Conservation (phyloP, 53 echinoderm and acorn worm species). For the Crossaster papposus region DNA sequence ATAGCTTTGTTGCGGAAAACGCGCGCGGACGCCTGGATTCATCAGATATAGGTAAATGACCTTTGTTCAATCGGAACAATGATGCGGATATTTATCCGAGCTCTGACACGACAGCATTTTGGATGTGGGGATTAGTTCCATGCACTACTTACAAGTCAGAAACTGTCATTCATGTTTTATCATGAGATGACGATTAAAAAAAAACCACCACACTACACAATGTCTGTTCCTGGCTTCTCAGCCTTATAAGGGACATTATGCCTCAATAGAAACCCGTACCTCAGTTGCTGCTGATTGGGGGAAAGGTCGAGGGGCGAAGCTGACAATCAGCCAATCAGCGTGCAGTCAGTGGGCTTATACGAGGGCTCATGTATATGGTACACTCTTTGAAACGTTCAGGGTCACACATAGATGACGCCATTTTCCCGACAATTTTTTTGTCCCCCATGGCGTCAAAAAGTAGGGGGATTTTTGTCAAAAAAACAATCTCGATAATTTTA, state of each 20-base stretch:
- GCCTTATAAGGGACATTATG: not conserved
- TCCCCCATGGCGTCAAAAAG: no score
- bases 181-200: not conserved
- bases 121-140: not conserved
- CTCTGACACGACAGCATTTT: constrained; percentile 40
- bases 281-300: not conserved
- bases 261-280: not conserved
- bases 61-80: constrained; percentile 42
- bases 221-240: not conserved
- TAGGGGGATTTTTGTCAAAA: no score
- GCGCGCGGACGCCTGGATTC: constrained; percentile 20
- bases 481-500: no score
- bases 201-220: no score
- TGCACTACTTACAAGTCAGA: constrained; percentile 24
- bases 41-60: constrained; percentile 56
- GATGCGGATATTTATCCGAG: constrained; percentile 41
- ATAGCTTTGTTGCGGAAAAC: constrained; percentile 35
- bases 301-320: not conserved
- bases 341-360: no score
- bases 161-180: not conserved
- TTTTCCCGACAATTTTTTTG: no score
- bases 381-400: no score
- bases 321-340: not conserved
- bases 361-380: no score
- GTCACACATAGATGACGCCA: no score